Evolutionary conservation across 2,113 vertebrate genomes (phyloP).

Genomic region (Craseonycteris thonglongyai): DNA sequence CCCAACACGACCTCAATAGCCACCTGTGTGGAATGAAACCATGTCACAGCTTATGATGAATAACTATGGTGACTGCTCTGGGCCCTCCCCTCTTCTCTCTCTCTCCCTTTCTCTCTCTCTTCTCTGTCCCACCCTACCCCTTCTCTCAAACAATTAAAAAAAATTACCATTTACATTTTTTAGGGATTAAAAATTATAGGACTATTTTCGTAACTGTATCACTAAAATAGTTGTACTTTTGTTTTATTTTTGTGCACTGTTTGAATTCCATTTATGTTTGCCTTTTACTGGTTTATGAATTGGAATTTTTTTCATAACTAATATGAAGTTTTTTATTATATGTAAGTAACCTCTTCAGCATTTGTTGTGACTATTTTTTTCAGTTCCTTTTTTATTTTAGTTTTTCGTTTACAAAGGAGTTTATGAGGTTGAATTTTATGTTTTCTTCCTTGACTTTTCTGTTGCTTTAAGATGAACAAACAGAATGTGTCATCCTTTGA

Average conservation of each 20-base stretch:
- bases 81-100: too few species aligned
- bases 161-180: background rate
- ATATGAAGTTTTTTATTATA: background rate
- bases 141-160: too few species aligned
- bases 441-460: background rate
- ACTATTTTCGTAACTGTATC: background rate
- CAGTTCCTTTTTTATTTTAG: background rate
- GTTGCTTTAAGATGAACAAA: background rate
- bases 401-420: slow-evolving; percentile 4
- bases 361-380: background rate
- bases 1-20: too few species aligned
- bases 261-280: background rate
- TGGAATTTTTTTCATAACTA: background rate
- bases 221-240: background rate
- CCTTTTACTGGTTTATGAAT: background rate
- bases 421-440: background rate
- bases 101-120: too few species aligned
- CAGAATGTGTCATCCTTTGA: background rate
- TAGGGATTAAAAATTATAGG: background rate
- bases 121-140: too few species aligned
- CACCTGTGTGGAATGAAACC: too few species aligned
- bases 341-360: background rate
- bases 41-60: too few species aligned
- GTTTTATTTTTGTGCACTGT: background rate
- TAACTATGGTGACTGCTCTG: too few species aligned